Evolutionary conservation across 2,113 vertebrate genomes (phyloP).

Genomic region (Pedionomus torquatus): DNA sequence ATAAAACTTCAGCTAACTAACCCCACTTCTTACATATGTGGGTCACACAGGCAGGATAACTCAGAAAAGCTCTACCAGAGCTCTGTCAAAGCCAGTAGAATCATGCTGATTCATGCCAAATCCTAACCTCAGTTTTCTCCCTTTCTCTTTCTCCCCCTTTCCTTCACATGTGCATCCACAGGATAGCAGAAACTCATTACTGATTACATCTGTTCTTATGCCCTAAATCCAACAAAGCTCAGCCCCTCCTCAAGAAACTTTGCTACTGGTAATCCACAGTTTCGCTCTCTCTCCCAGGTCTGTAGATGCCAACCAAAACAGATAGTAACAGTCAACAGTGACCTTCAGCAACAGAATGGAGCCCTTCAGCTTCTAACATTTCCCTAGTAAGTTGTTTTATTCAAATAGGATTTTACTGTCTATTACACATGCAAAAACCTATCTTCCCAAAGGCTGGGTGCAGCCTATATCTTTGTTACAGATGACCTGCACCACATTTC

Average conservation of each 20-base stretch:
- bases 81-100: background rate
- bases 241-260: background rate
- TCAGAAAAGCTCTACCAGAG: background rate
- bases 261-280: background rate
- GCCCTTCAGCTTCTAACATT: background rate
- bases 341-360: background rate
- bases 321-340: background rate
- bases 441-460: background rate
- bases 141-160: background rate
- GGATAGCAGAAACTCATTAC: background rate
- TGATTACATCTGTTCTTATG: background rate
- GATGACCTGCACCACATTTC: background rate
- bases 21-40: accelerated
- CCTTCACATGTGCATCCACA: background rate
- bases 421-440: background rate
- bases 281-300: background rate
- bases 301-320: background rate
- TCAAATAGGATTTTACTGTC: background rate
- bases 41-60: background rate
- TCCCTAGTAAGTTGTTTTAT: background rate
- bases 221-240: background rate
- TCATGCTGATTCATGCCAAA: background rate
- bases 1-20: background rate
- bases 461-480: background rate
- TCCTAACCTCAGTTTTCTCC: background rate